Conservation (phyloP, 1,140 invertebrate genomes). For the Saccostrea cuccullata region DNA sequence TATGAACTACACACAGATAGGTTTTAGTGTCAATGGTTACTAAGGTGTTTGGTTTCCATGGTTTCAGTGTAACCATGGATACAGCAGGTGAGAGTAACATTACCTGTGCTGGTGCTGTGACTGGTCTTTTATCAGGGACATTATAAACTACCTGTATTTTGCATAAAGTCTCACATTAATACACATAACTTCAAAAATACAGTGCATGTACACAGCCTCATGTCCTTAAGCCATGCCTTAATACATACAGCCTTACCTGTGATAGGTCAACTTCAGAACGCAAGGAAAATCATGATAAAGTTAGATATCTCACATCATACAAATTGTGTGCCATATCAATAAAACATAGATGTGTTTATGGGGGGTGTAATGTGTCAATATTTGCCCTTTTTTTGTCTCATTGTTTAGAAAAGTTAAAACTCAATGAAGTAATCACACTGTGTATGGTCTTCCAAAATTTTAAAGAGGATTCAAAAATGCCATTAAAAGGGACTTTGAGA, state of each 20-base stretch:
- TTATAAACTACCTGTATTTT: conserved; percentile 41
- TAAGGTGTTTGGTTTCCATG: conserved; percentile 26
- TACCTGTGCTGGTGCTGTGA: conserved; percentile 37
- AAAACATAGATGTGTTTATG: not conserved
- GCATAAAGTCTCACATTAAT: conserved; percentile 27
- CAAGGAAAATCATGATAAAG: conserved; percentile 1
- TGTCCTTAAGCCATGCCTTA: not conserved
- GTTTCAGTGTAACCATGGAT: conserved; percentile 6
- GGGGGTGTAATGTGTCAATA: not conserved
- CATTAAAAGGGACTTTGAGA: not conserved
- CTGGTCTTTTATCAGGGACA: conserved; percentile 20
- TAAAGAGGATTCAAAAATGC: not conserved
- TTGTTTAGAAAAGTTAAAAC: not conserved
- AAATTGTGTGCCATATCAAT: not conserved
- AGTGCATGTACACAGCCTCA: conserved; percentile 13
- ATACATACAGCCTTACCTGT: not conserved
- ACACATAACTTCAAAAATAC: not conserved
- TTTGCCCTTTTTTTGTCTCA: not conserved
- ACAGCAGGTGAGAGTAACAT: conserved; percentile 12
- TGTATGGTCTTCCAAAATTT: not conserved
- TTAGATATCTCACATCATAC: conserved; percentile 22
- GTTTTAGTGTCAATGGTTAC: conserved; percentile 31
- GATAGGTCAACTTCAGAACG: not conserved
- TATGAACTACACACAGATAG: conserved; percentile 24
- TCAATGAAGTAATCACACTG: not conserved